phyloP scores from a whole-genome alignment of 2,113 vertebrate genomes.

The Sinocyclocheilus anophthalmus region DNA sequence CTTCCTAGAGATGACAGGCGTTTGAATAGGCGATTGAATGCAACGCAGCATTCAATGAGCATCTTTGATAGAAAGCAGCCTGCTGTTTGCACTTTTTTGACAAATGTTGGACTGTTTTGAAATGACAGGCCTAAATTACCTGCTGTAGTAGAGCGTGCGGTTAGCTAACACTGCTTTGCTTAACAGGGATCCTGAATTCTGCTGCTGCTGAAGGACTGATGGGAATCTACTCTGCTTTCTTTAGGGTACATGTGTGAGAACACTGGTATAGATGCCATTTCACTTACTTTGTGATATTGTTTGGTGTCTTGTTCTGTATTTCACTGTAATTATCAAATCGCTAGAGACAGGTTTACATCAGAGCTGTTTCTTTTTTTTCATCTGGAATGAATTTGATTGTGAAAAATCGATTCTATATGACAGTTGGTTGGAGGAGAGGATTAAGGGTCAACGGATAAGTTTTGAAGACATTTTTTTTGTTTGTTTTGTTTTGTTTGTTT shows the following conservation, averaged over 20 bases:
- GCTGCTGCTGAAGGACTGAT: conserved; percentile 55
- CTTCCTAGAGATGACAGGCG: conserved; percentile 71
- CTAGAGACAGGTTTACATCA: no score
- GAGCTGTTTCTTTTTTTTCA: neutral
- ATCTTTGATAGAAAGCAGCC: conserved; percentile 62
- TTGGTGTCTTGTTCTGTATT: no score
- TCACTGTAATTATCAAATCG: neutral
- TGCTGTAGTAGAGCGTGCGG: conserved; percentile 56
- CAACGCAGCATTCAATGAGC: conserved; percentile 63
- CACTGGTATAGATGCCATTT: neutral
- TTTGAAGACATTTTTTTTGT: neutral
- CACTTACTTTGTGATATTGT: no score
- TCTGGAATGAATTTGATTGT: neutral
- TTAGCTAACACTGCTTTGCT: conserved; percentile 46
- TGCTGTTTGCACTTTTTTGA: conserved; percentile 60
- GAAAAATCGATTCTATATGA: neutral
- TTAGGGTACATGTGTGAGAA: neutral
- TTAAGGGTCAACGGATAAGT: neutral
- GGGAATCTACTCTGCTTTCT: conserved; percentile 48
- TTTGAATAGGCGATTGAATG: conserved; percentile 72
- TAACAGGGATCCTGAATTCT: conserved; percentile 48
- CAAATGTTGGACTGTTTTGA: conserved; percentile 72
- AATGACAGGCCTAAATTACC: conserved; percentile 71
- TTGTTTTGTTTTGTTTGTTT: neutral
- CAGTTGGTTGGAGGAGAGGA: neutral